These are phyloP conservation scores for Ceuthmochares aereus DNA, from an alignment of 2,113 vertebrate species.

Conservation along the genomic window DNA sequence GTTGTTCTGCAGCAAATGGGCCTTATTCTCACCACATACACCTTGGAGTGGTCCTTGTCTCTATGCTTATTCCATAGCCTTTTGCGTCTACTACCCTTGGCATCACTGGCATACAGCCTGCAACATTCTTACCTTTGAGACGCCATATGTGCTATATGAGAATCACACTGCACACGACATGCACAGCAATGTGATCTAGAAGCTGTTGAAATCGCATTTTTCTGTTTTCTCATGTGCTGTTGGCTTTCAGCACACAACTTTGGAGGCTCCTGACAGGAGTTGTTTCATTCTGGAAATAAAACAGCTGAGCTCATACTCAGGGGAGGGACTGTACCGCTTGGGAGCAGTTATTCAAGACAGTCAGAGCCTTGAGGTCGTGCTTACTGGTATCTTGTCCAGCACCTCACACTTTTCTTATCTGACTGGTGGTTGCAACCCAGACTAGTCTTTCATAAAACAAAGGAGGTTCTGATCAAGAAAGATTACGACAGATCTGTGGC, in stretches of 20 bases:
- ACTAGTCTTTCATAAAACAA: not conserved
- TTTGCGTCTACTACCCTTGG: not conserved
- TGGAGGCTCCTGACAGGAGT: not conserved
- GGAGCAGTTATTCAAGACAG: not conserved
- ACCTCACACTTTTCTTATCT: not conserved
- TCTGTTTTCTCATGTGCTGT: not conserved
- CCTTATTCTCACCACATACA: rapidly evolving
- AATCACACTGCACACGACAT: not conserved
- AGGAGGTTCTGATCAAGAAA: not conserved
- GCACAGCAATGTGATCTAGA: not conserved
- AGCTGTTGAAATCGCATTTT: not conserved
- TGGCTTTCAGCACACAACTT: not conserved
- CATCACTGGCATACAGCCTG: not conserved
- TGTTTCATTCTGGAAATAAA: not conserved
- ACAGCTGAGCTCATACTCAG: not conserved
- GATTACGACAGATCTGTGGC: not conserved
- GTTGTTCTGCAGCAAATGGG: not conserved
- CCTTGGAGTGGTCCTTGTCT: not conserved
- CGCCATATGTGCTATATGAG: not conserved
- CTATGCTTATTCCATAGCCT: not conserved
- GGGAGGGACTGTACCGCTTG: not conserved
- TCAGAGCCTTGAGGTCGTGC: rapidly evolving
- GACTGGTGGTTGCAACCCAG: not conserved
- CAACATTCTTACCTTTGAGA: not conserved
- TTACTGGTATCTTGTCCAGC: not conserved